These are phyloP conservation scores for Anagrus nilaparvatae DNA, from an alignment of 1,140 invertebrate genomes.

Conservation along the genomic window DNA sequence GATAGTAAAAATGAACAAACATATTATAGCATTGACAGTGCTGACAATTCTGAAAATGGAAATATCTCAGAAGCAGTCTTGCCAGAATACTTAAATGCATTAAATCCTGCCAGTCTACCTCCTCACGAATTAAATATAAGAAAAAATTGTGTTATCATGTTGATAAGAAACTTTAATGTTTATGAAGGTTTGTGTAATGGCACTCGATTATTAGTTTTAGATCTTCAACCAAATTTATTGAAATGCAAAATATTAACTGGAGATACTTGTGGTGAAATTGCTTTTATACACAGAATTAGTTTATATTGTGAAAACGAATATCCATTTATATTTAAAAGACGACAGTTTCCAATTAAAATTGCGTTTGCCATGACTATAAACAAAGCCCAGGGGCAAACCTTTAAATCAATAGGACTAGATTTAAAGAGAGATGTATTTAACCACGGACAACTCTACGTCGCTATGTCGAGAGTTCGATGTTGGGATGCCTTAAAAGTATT, in stretches of 20 bases:
- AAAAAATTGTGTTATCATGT: conserved; percentile 18
- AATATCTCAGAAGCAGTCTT: conserved; percentile 7
- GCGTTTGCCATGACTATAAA: conserved; percentile 46
- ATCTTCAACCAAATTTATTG: conserved; percentile 15
- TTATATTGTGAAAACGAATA: conserved; percentile 20
- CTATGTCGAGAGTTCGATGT: conserved; percentile 36
- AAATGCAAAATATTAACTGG: conserved; percentile 17
- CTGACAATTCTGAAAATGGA: conserved; percentile 7
- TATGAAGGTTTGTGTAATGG: conserved; percentile 18
- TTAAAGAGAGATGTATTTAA: conserved; percentile 22
- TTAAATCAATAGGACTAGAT: conserved; percentile 25
- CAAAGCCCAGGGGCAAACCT: conserved; percentile 45
- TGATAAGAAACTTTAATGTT: conserved; percentile 17
- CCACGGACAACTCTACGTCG: conserved; percentile 34
- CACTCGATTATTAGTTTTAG: conserved; percentile 14
- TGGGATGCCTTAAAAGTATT: conserved; percentile 4
- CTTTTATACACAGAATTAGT: conserved; percentile 9
- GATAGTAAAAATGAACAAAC: conserved; percentile 3
- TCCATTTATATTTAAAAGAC: conserved; percentile 25
- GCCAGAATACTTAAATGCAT: conserved; percentile 14
- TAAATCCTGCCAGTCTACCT: conserved; percentile 13
- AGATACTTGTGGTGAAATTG: not conserved
- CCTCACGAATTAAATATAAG: conserved; percentile 19
- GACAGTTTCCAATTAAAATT: conserved; percentile 9
- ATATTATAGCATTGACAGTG: conserved; percentile 7